Base-by-base conservation (phyloP, 2,113 vertebrate genomes). In the Podocnemis expansa region DNA sequence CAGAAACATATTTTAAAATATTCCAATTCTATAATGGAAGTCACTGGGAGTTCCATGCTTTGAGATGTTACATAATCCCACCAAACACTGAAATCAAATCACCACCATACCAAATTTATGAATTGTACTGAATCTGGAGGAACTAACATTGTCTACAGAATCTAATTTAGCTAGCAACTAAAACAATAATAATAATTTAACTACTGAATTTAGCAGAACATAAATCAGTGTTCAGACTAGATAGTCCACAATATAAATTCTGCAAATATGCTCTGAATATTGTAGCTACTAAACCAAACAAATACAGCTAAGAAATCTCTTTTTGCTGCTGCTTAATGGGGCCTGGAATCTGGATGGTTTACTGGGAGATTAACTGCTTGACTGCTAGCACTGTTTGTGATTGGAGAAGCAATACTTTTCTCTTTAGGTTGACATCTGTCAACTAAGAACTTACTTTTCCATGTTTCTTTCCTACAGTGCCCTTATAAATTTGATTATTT, bases 181-280 rank as follows among this genome's bases (percentile, higher is more conserved):
- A 89, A 78, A 85, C 90, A 95, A 83, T 51, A 89, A 82, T 81
- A 79, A 93, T 91, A 91, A 91, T n/a, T 87, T 14, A 93, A 93
- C 43, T 84, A 80, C 34, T 45, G 82, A 93, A 70, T 55, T 54
- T 82, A 51, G 56, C 56, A 82, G 1, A 3, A 89, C 85, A 45
- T 54, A 91, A 81, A 94, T 80, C n/a, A 47, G n/a, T 89, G 92
- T 89, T 60, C 67, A 73, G n/a, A 73, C 51, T 52, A 58, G 2
- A 2, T 67, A 95, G 88, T 83, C 83, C 88, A 4, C 1, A 5
- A 70, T 80, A 88, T 49, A 93, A 93, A 93, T 70, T 88, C 88
- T 93, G 56, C 6, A 0, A 38, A 82, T 91, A 60, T 47, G 78
- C 78, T 93, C 63, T 60, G 86, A 92, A 84, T 94, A 93, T 56